These are phyloP conservation scores for Sabatieria punctata DNA, from an alignment of 2,888 invertebrate genomes.

Conservation along the genomic window DNA sequence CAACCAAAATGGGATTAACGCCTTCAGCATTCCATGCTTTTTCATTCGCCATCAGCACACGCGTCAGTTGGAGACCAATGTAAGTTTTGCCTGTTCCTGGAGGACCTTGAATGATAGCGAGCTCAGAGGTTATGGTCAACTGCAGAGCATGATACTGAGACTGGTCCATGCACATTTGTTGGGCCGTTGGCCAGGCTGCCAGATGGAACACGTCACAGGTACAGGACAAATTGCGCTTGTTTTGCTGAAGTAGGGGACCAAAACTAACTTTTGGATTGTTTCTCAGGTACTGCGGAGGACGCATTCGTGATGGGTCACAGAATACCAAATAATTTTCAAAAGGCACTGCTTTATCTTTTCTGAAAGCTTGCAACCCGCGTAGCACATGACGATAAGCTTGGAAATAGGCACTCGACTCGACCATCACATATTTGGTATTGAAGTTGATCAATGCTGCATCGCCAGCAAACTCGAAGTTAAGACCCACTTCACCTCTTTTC, in stretches of 20 bases:
- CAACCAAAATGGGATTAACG: constrained; percentile 48
- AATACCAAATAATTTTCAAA: too few relatives aligned
- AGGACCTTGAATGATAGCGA: constrained; percentile 64
- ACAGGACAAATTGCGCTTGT: too few relatives aligned
- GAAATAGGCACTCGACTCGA: constrained; percentile 60
- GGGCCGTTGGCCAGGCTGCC: constrained; percentile 39
- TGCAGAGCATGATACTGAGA: constrained; percentile 51
- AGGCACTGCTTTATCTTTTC: constrained; percentile 31
- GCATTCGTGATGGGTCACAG: too few relatives aligned
- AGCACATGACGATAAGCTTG: constrained; percentile 61
- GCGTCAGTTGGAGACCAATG: constrained; percentile 55
- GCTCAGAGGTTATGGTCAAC: constrained; percentile 51
- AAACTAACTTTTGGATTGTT: neutral
- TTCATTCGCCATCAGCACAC: constrained; percentile 37
- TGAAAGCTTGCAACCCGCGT: constrained; percentile 46
- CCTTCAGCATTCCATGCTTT: constrained; percentile 9
- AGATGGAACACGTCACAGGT: neutral
- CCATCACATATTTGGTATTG: constrained; percentile 42
- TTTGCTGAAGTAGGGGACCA: too few relatives aligned
- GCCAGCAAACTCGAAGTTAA: neutral
- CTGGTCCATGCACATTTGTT: constrained; percentile 43
- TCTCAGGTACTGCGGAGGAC: neutral
- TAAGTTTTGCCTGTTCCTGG: constrained; percentile 74
- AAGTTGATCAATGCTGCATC: constrained; percentile 2
- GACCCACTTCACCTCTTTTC: constrained; percentile 34